Evolutionary conservation across 2,888 invertebrate species (phyloP).

Genomic region (Clunio marinus): DNA sequence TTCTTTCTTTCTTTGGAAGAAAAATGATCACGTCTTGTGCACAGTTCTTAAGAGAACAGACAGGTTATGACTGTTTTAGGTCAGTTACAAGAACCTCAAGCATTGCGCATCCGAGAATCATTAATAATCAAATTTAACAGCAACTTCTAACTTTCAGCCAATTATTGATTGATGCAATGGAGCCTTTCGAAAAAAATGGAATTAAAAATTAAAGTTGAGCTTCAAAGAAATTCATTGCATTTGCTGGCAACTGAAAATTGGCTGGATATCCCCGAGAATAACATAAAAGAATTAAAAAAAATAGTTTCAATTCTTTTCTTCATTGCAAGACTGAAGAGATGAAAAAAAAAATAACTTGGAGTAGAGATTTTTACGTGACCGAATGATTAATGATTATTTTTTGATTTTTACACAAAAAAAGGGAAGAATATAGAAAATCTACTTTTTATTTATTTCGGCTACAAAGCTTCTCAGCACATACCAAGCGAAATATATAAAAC

Average conservation of each 20-base stretch:
- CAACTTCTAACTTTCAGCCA: neutral
- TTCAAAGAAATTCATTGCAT: neutral
- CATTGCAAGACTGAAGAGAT: neutral
- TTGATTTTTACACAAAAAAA: slow-evolving; percentile 36
- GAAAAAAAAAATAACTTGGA: slow-evolving; percentile 4
- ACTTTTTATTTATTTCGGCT: slow-evolving; percentile 26
- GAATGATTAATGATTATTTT: slow-evolving; percentile 37
- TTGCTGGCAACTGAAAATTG: neutral
- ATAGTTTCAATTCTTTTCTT: neutral
- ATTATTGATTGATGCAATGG: slow-evolving; percentile 29
- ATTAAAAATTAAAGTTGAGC: no score
- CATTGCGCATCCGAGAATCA: neutral
- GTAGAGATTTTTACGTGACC: slow-evolving; percentile 30
- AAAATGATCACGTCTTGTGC: neutral
- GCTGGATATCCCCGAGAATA: neutral
- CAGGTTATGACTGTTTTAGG: slow-evolving; percentile 23
- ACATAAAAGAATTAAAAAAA: no score
- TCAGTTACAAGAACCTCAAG: neutral
- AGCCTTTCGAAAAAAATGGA: neutral
- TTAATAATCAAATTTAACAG: neutral
- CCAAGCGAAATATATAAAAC: slow-evolving; percentile 14
- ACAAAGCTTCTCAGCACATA: slow-evolving; percentile 29
- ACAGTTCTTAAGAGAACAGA: neutral
- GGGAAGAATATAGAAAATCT: slow-evolving; percentile 20
- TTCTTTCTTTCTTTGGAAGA: neutral